phyloP scores from a whole-genome alignment of 2,888 invertebrate genomes.

The Oxyteleia sp. region DNA sequence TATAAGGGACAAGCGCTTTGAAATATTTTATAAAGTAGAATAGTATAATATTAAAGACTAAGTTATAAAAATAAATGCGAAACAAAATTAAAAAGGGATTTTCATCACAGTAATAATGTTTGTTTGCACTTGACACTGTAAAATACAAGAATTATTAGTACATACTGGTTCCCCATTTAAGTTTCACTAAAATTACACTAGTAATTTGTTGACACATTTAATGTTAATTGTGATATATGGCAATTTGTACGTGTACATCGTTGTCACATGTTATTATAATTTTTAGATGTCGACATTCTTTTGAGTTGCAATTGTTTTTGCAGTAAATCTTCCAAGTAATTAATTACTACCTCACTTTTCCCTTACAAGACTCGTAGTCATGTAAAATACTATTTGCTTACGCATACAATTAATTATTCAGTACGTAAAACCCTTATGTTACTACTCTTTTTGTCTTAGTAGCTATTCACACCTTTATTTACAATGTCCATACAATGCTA shows the following conservation, averaged over 20 bases:
- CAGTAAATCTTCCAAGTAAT: conserved; percentile 48
- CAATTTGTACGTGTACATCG: conserved; percentile 56
- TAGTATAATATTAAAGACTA: conserved; percentile 28
- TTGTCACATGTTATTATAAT: conserved; percentile 30
- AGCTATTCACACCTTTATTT: conserved; percentile 58
- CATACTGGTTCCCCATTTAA: conserved; percentile 74
- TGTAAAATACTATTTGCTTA: conserved; percentile 65
- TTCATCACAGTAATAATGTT: conserved; percentile 75
- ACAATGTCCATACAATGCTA: conserved; percentile 40
- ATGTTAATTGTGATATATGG: conserved; percentile 64
- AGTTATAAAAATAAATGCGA: conserved; percentile 30
- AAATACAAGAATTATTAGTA: conserved; percentile 61
- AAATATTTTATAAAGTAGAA: conserved; percentile 72
- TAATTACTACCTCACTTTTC: conserved; percentile 55
- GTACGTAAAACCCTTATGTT: conserved; percentile 47
- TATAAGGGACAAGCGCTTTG: conserved; percentile 63
- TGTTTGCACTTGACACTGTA: conserved; percentile 73
- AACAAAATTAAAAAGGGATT: conserved; percentile 61
- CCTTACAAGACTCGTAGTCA: conserved; percentile 64
- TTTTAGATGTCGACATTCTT: conserved; percentile 50
- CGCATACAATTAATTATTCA: conserved; percentile 63
- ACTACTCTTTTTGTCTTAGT: conserved; percentile 56
- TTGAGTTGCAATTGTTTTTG: conserved; percentile 55
- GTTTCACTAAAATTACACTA: conserved; percentile 64
- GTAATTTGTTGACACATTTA: conserved; percentile 61